phyloP scores from a whole-genome alignment of 2,797 vertebrate genomes.

The Muscicapa striata region DNA sequence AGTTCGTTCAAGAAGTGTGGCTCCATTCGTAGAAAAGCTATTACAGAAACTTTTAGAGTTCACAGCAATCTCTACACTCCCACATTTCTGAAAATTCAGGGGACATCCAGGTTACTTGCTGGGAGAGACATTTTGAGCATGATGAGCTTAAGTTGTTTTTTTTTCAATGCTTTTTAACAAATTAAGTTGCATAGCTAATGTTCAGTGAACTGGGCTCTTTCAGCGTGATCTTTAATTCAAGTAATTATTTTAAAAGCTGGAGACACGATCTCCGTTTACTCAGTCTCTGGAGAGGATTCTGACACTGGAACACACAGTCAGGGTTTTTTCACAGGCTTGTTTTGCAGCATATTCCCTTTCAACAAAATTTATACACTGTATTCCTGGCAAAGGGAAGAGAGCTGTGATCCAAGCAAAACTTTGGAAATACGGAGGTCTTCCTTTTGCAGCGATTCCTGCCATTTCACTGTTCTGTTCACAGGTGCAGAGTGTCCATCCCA shows the following conservation, averaged over 20 bases:
- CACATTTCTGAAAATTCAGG: not conserved
- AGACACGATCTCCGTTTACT: not conserved
- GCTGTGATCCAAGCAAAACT: not conserved
- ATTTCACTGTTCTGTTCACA: not conserved
- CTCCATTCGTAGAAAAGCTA: not conserved
- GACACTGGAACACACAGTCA: not conserved
- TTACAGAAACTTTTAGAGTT: not conserved
- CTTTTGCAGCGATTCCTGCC: not conserved
- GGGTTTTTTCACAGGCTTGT: not conserved
- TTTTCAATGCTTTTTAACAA: conserved; percentile 50
- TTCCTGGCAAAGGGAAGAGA: not conserved
- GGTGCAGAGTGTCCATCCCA: accelerated
- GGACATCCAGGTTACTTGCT: not conserved
- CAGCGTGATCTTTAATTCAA: not conserved
- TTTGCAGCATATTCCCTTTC: not conserved
- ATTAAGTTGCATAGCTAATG: not conserved
- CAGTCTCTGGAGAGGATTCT: not conserved
- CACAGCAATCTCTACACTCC: not conserved
- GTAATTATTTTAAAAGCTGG: conserved; percentile 63
- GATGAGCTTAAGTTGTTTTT: not conserved
- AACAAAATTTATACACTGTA: not conserved
- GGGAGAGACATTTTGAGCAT: not conserved
- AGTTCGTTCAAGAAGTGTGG: not conserved
- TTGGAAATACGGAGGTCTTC: accelerated
- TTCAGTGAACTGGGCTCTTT: not conserved